Evolutionary conservation across 2,888 invertebrate species (phyloP).

Genomic region (Erebia ligea): DNA sequence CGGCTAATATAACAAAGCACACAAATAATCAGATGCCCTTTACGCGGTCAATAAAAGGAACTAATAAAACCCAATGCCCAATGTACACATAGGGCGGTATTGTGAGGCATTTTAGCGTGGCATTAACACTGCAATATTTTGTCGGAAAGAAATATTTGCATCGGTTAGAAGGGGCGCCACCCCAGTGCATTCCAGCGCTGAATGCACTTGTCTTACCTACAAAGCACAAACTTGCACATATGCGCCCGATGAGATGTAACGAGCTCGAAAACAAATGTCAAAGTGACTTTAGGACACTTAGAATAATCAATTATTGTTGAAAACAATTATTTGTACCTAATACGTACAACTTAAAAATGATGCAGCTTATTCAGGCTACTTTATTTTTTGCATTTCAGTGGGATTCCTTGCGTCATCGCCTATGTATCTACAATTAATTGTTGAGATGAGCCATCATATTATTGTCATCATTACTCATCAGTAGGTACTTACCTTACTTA

Average conservation of each 20-base stretch:
- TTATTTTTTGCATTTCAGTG: too few species aligned
- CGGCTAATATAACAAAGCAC: conserved; percentile 21
- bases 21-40: conserved; percentile 57
- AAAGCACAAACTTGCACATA: conserved; percentile 21
- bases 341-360: too few species aligned
- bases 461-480: too few species aligned
- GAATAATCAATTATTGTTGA: background rate
- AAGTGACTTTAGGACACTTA: conserved; percentile 1
- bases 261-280: conserved; percentile 22
- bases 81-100: conserved; percentile 65
- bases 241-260: conserved; percentile 19
- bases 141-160: conserved; percentile 79
- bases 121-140: conserved; percentile 79
- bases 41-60: conserved; percentile 64
- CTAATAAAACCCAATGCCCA: conserved; percentile 72
- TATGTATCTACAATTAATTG: too few species aligned
- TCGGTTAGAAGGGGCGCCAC: conserved; percentile 54
- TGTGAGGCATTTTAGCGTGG: conserved; percentile 65
- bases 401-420: too few species aligned
- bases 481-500: too few species aligned
- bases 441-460: too few species aligned
- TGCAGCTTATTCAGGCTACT: too few species aligned
- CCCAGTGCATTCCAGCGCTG: conserved; percentile 66
- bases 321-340: background rate
- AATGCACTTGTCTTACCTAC: conserved; percentile 46